Conservation (phyloP, 2,113 vertebrate species). For the Pseudopodoces humilis region DNA sequence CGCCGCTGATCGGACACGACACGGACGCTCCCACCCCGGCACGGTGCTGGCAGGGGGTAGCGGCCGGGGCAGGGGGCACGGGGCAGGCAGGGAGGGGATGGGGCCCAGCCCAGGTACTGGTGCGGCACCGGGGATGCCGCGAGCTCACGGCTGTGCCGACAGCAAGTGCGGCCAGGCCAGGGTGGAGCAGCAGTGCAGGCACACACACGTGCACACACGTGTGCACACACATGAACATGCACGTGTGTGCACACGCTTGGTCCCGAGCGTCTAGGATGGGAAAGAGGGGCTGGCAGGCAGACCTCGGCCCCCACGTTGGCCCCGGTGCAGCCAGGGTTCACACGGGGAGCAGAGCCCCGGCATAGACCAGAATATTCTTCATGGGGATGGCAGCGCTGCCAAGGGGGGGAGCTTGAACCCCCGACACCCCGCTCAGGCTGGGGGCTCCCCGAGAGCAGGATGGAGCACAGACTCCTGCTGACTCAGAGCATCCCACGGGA, state of each 20-base stretch:
- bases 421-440: background rate
- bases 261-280: background rate
- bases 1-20: background rate
- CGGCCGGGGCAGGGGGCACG: background rate
- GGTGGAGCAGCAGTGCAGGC: background rate
- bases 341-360: rapidly evolving
- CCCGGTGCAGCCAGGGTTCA: rapidly evolving
- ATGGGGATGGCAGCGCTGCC: rapidly evolving
- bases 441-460: background rate
- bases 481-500: conserved; percentile 2
- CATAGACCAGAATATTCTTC: background rate
- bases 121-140: background rate
- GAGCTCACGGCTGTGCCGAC: background rate
- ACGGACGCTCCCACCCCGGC: background rate
- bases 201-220: background rate
- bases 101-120: background rate
- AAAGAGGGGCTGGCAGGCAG: background rate
- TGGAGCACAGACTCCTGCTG: background rate
- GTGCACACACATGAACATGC: background rate
- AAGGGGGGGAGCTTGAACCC: no score
- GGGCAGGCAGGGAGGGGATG: background rate
- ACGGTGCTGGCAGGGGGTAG: background rate
- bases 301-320: rapidly evolving
- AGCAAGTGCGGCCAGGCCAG: background rate
- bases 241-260: background rate